Evolutionary conservation across 2,797 vertebrate genomes (phyloP), one percentile per base, ranked within the genome.

Genomic region (Poecilia picta): DNA sequence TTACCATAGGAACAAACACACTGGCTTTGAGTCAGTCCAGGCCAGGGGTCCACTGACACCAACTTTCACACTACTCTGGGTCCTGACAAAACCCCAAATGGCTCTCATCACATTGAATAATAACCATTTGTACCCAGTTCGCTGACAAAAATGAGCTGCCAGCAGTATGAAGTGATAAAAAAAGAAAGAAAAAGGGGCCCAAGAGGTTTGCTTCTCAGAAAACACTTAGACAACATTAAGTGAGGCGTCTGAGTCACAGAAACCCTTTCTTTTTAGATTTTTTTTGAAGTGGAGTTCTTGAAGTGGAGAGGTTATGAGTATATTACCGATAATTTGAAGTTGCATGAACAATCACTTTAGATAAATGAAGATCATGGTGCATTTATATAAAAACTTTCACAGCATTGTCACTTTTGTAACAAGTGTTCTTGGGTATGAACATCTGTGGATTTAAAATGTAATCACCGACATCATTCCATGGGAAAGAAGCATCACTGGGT

Each of bases 1-100:
- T 98, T 97, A 95, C 97, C 97, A 98, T 99, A 97, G 98, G 97
- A 98, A 98, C 98, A 94, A 96, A 96, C 89, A 97, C 96, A 97
- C 96, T 96, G 96, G 97, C 97, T 97, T 97, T 98, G 97, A 98
- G 96, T 96, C 96, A 96, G 95, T 83, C 90, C 82, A 94, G 96
- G 96, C 94, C 96, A 88, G 88, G 95, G 96, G 96, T 97, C 93
- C 94, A 85, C 91, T 96, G 96, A 97, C 97, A 97, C 90, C 90
- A 91, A 97, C 96, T 95, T 96, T 96, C 96, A 94, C 95, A 97
- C 96, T 95, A 95, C 95, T 96, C 94, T 90, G 92, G 94, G 94
- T 90, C 96, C 96, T 95, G 95, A 96, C 96, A 96, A 96, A 95
- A 94, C 94, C 92, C 84, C 92, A 96, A 97, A 97, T 96, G 94